Conservation (phyloP, 2,888 invertebrate species). For the Ectemnius continuus region DNA sequence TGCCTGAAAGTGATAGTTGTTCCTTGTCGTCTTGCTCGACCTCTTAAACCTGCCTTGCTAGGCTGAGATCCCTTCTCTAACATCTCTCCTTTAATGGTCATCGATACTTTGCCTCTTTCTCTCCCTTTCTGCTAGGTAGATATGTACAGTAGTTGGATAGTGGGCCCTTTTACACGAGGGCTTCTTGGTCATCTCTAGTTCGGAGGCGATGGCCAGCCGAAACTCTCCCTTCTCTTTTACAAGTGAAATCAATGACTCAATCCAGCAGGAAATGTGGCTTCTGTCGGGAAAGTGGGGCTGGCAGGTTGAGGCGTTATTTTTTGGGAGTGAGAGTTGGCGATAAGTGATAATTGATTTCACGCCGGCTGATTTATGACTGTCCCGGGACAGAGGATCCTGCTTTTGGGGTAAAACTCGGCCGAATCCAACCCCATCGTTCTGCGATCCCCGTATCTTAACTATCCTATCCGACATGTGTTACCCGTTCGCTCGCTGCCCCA, state of each 20-base stretch:
- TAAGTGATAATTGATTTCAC: conserved; percentile 77
- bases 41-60: background rate
- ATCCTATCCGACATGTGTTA: conserved; percentile 62
- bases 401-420: conserved; percentile 73
- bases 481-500: conserved; percentile 36
- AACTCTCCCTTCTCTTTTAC: background rate
- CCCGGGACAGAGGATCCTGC: conserved; percentile 62
- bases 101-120: conserved; percentile 7
- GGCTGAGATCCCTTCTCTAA: background rate
- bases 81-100: conserved; percentile 30
- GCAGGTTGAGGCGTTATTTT: conserved; percentile 46
- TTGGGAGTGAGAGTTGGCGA: conserved; percentile 52
- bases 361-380: conserved; percentile 74
- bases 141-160: too few relatives aligned
- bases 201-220: background rate
- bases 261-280: background rate
- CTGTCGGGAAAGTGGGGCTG: background rate
- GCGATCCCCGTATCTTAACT: conserved; percentile 35
- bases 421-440: conserved; percentile 65
- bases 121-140: too few relatives aligned
- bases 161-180: background rate
- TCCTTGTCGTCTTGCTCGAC: background rate
- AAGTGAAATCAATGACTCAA: background rate
- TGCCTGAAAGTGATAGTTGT: background rate
- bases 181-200: background rate